Base-by-base conservation (phyloP, 1,140 invertebrate species). In the Laupala kohalensis region DNA sequence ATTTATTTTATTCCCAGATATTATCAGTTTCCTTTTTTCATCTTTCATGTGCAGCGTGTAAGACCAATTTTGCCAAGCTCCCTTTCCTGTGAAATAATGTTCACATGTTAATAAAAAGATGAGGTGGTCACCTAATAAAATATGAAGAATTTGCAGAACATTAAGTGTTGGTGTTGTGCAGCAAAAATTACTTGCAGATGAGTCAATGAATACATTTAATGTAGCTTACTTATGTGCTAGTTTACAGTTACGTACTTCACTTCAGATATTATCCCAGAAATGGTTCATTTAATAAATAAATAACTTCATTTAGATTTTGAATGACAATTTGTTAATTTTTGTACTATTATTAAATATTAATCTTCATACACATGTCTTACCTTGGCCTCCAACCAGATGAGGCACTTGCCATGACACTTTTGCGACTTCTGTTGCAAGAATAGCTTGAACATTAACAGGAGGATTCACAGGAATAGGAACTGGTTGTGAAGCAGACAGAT, bases 11-110 rank as follows among this genome's bases (percentile, higher is more conserved):
- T 79, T 82, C 53, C 82, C 79, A 75, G 76, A 82, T 25, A 83
- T 80, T 6, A 79, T 82, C 63, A 82, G 77, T 0, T 84, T 83
- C 4, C 80, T 81, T 3, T 83, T 77, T 72, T 85, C 83, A 73
- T 90, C 86, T 73, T 85, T 86, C 0, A 94, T 84, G 74, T 88
- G 87, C 24, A 97, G 81, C 77, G 92, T 88, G 79, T 94, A 97
- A 0, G 84, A 86, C 93, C 93, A 96, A 73, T 89, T 87, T 75
- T 90, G 89, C 88, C 92, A 95, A 0, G 93, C 90, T 0, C 89
- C 89, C 66, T 86, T 88, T 1, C 83, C 82, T 83, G 69, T 64
- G 77, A 72, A 75, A 53, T 13, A 53, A 53, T 53, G 19, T 53
- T 19, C 37, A 53, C n/a, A n/a, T n/a, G n/a, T n/a, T n/a, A n/a